A percentile compares a stretch with the other conserved stretches of the same genome.
These are phyloP conservation scores for Mirounga angustirostris DNA, from an alignment of 2,113 vertebrate species.

Conservation along the genomic window DNA sequence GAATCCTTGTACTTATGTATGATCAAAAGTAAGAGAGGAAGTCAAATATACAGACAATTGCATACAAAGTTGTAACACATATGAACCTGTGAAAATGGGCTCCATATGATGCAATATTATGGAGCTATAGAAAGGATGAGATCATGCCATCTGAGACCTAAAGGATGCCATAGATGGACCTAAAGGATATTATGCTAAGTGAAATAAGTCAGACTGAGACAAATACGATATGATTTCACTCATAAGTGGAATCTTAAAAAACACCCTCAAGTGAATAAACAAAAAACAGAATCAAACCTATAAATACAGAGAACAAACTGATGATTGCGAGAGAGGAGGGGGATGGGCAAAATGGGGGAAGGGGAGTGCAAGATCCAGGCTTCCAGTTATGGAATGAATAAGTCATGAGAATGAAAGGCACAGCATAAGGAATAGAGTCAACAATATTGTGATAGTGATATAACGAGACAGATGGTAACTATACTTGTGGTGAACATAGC, in stretches of 20 bases:
- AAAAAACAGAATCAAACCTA: background rate
- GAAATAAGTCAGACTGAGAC: background rate
- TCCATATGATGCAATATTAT: background rate
- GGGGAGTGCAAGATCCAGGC: background rate
- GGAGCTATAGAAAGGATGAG: background rate
- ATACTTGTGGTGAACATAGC: background rate
- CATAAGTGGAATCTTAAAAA: background rate
- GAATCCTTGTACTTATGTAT: background rate
- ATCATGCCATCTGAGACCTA: background rate
- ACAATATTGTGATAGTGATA: background rate
- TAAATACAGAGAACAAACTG: background rate
- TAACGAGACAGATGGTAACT: background rate
- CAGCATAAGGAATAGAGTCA: background rate
- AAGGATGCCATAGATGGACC: background rate
- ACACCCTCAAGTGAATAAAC: background rate
- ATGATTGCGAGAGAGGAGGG: background rate
- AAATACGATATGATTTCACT: background rate
- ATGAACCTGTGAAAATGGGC: background rate
- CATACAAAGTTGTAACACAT: background rate
- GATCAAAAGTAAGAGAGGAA: background rate
- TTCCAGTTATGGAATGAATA: background rate
- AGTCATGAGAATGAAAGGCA: background rate
- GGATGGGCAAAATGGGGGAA: background rate
- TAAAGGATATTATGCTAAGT: background rate
- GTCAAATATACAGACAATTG: background rate